Evolutionary conservation across 2,113 vertebrate genomes (phyloP), one percentile per base, ranked within the genome.

Genomic region (Panthera uncia): DNA sequence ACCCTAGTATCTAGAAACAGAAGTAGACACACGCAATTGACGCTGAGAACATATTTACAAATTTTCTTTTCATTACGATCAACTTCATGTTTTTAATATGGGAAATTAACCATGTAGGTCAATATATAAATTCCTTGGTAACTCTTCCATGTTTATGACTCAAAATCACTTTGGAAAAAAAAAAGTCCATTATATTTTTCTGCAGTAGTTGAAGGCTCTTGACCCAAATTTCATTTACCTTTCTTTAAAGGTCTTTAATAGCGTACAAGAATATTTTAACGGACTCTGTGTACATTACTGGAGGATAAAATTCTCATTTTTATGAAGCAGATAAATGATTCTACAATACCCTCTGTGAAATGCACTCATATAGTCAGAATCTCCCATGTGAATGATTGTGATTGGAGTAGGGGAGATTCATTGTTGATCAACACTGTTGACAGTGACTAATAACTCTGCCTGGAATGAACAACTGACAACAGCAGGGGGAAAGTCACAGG

Each of bases 391-490:
- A 65, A 71, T 4, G 52, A 31, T 7, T 76, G 29, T 18, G n/a
- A 63, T 63, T 2, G 18, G 23, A 94, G 1, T 16, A 1, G 7
- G 3, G 18, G 7, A 5, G 1, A 16, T 95, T 97, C 27, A 7
- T 41, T 19, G 19, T 33, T 61, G 14, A 23, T 31, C 29, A 82
- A 7, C 10, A 41, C 2, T 7, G 61, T 4, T 52, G 11, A 31
- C 3, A 41, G 63, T 50, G 48, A 23, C 16, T 7, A 15, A 36
- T 7, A 15, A 36, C 31, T 71, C 31, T 41, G 0, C 65, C n/a
- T 55, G 36, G 55, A 69, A 80, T 0, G 31, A 2, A 36, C 1
- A 38, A 29, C 38, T 15, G 5, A 7, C 0, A 23, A 23, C 0
- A 66, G 2, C 3, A 61, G 14, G 9, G 27, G 4, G 7, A 0